Evolutionary conservation across 2,113 vertebrate species (phyloP).

Genomic region (Catagonus wagneri): DNA sequence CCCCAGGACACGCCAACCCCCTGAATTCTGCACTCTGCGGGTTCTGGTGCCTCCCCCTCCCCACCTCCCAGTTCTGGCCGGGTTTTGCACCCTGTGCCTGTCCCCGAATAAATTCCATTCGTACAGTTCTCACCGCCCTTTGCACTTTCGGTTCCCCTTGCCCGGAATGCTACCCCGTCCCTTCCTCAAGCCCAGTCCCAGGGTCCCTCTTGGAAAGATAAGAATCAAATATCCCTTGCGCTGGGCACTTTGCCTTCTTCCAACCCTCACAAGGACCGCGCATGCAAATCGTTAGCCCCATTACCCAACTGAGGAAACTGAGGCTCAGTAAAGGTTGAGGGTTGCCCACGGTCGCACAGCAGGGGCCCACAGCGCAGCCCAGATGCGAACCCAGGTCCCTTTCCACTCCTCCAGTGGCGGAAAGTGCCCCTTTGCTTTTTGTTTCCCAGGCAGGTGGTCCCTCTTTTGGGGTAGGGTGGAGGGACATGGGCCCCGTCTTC

Average conservation of each 20-base stretch:
- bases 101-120: not conserved
- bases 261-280: not conserved
- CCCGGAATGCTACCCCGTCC: not conserved
- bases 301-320: not conserved
- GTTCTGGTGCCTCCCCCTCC: not conserved
- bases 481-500: not conserved
- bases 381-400: not conserved
- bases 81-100: not conserved
- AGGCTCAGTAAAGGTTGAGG: not conserved
- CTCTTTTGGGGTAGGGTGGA: not conserved
- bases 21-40: not conserved
- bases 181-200: not conserved
- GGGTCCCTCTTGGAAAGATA: not conserved
- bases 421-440: not conserved
- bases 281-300: not conserved
- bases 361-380: not conserved
- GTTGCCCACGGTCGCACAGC: not conserved
- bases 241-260: not conserved
- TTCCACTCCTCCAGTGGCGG: not conserved
- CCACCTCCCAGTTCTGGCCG: too few relatives aligned
- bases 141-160: not conserved
- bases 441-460: not conserved
- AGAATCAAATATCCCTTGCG: not conserved
- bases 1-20: not conserved
- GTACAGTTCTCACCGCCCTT: not conserved